Percentiles rank a stretch among this genome's conserved stretches.
Evolutionary conservation across 2,888 invertebrate genomes (phyloP).

Genomic region (Chrysolina americana): DNA sequence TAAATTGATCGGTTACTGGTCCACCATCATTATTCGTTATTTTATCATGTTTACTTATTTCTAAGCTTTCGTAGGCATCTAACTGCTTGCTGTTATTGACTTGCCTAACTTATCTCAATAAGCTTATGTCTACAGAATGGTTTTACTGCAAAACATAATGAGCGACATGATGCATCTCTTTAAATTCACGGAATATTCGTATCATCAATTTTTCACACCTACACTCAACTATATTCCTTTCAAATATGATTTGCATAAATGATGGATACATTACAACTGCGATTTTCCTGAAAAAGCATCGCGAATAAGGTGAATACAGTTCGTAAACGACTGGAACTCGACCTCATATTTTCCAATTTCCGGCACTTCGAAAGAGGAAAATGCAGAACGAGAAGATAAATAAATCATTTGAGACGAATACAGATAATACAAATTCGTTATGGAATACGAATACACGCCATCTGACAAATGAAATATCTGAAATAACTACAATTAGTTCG

Average conservation of each 20-base stretch:
- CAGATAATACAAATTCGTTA: not conserved
- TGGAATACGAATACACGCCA: not conserved
- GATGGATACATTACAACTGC: not conserved
- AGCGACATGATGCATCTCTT: too few species aligned
- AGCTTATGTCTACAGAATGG: too few species aligned
- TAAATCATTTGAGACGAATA: conserved; percentile 1
- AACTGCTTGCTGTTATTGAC: too few species aligned
- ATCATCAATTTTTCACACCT: not conserved
- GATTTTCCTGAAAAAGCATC: not conserved
- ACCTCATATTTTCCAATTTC: conserved; percentile 14
- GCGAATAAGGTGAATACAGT: not conserved
- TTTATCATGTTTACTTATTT: too few species aligned
- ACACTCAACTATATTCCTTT: not conserved
- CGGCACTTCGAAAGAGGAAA: not conserved
- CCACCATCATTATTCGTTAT: too few species aligned
- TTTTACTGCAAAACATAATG: too few species aligned
- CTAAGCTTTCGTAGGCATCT: too few species aligned
- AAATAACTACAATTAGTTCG: too few species aligned
- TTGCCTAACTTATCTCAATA: too few species aligned
- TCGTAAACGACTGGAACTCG: not conserved
- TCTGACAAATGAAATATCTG: too few species aligned
- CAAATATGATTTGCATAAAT: not conserved
- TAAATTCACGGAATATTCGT: too few species aligned
- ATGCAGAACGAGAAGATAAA: not conserved
- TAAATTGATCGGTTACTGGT: too few species aligned